These are phyloP conservation scores for Xenopus laevis DNA, from an alignment of 2,113 vertebrate genomes.

Conservation along the genomic window DNA sequence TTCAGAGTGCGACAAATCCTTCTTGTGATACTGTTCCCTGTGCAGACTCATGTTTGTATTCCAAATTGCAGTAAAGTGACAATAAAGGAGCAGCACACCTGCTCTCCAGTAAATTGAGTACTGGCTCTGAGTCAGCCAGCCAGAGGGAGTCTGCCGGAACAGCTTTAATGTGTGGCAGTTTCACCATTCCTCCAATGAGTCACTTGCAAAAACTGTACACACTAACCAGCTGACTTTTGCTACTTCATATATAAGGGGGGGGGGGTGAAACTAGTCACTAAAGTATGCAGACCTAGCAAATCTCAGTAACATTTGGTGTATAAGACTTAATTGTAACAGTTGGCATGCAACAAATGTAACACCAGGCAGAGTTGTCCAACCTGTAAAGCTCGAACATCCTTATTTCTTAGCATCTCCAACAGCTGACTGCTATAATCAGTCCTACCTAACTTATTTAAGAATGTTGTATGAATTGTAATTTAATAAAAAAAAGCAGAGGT, in stretches of 20 bases:
- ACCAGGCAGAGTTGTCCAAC: too few relatives aligned
- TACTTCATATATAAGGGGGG: neutral
- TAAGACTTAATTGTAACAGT: too few relatives aligned
- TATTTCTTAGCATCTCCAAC: too few relatives aligned
- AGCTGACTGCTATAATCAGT: too few relatives aligned
- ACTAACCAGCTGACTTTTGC: neutral
- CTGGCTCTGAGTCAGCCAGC: conserved; percentile 26
- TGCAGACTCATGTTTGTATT: conserved; percentile 23
- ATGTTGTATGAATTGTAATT: too few relatives aligned
- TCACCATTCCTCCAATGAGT: conserved; percentile 18
- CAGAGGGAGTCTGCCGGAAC: conserved; percentile 13
- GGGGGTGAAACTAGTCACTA: neutral
- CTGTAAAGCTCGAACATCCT: too few relatives aligned
- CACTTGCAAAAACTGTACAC: conserved; percentile 4
- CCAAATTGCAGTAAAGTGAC: conserved; percentile 4
- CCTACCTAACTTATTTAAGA: too few relatives aligned
- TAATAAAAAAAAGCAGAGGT: too few relatives aligned
- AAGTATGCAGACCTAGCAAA: neutral
- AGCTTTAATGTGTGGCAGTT: conserved; percentile 8
- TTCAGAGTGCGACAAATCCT: conserved; percentile 21
- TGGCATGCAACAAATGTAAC: too few relatives aligned
- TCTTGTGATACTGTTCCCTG: neutral
- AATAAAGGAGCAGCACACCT: conserved; percentile 15
- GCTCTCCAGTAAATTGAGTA: conserved; percentile 17
- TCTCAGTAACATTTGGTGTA: neutral